A percentile compares a stretch with the other conserved stretches of the same genome.
phyloP scores from a whole-genome alignment of 2,113 vertebrate species.

The Zosterops japonicus region DNA sequence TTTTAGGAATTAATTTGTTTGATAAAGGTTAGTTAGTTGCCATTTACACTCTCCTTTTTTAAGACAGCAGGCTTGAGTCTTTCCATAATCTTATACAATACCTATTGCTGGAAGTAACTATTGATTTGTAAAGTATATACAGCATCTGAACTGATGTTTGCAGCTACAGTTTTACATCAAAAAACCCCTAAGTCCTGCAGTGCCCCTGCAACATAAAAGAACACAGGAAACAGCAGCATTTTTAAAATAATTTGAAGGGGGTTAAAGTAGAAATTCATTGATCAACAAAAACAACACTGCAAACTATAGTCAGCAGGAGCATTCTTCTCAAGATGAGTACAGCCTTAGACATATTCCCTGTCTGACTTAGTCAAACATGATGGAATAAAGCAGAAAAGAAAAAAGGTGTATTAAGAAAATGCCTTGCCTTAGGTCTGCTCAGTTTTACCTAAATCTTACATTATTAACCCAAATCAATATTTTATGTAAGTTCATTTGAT shows the following conservation, averaged over 20 bases:
- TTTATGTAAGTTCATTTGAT: not conserved
- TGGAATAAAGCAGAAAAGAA: no score
- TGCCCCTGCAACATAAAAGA: not conserved
- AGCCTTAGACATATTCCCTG: not conserved
- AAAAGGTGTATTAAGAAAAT: not conserved
- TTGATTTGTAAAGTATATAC: not conserved
- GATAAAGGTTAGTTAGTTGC: not conserved
- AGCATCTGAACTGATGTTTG: not conserved
- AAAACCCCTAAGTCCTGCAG: not conserved
- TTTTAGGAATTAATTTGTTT: not conserved
- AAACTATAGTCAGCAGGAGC: not conserved
- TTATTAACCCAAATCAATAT: not conserved
- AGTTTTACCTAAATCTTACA: not conserved
- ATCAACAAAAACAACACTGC: not conserved
- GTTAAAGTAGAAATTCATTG: not conserved
- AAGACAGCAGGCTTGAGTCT: not conserved
- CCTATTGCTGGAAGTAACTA: not conserved
- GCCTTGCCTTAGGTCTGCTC: not conserved
- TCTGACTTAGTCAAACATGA: not conserved
- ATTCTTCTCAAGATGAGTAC: not conserved
- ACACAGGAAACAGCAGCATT: not conserved
- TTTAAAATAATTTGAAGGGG: not conserved
- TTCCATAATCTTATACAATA: not conserved
- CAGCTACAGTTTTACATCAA: not conserved
- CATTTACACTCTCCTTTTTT: not conserved